Base-by-base conservation (phyloP, 2,113 vertebrate species). In the Archocentrus centrarchus region DNA sequence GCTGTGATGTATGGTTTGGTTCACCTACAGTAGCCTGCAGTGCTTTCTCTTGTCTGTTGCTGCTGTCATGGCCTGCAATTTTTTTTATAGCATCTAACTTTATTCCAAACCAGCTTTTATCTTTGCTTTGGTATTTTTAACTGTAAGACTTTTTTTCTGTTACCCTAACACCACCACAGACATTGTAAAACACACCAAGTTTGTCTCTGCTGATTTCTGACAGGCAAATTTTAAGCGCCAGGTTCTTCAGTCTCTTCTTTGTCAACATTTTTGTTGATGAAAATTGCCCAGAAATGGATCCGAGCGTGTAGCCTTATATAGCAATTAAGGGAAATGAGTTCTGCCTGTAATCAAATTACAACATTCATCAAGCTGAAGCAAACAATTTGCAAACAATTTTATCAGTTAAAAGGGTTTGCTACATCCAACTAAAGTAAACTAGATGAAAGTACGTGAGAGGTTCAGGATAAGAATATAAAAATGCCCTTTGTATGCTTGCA, bases 281-380 rank as follows among this genome's bases (percentile, higher is more conserved):
- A 73, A 73, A 73, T 73, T n/a, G 53, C 4, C 27, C 11, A 55
- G 68, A 73, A 73, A 73, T 55, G 44, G 11, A 55, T 32, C 0
- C 32, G 11, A 14, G 68, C 3, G 0, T 2, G 11, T 73, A 0
- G 68, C 1, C 47, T 73, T 55, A 73, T 73, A n/a, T 4, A 35
- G 30, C 68, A 55, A 73, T 55, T 73, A 32, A 27, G 27, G 27
- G 47, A 73, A 55, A 73, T n/a, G 47, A 20, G 4, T 73, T 55
- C 47, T 73, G 68, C 68, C 47, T 73, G 4, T 73, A 35, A 55
- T 73, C 68, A 55, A 35, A 55, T 73, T 55, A 73, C 68, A 73
- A 55, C 44, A 53, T 55, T 73, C 47, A 73, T 73, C 47, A 73
- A 73, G 47, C 0, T 55, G 18, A 73, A 55, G 47, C 18, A 73